phyloP scores from a whole-genome alignment of 2,888 invertebrate genomes.

The Cerastis rubricosa region DNA sequence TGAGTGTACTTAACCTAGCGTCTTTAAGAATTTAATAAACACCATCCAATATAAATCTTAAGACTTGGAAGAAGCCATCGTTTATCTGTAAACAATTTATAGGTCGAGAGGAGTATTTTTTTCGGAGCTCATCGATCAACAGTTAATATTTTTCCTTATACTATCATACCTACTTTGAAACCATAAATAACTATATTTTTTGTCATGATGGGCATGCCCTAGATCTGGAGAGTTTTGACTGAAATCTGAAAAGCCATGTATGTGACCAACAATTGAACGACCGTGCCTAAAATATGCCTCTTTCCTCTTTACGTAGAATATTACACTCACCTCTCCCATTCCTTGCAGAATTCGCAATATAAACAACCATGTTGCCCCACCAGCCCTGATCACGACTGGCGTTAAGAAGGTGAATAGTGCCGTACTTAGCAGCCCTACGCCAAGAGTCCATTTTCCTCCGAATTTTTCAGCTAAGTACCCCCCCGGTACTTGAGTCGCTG shows the following conservation, averaged over 20 bases:
- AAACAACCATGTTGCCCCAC: constrained; percentile 90
- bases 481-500: constrained; percentile 95
- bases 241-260: background rate
- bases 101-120: too few relatives aligned
- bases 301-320: background rate
- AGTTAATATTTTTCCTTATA: background rate
- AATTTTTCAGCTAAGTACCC: constrained; percentile 95
- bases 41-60: too few relatives aligned
- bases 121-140: background rate
- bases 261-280: background rate
- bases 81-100: too few relatives aligned
- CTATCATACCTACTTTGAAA: background rate
- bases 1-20: too few relatives aligned
- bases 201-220: background rate
- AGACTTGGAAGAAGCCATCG: too few relatives aligned
- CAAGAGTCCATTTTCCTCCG: constrained; percentile 96
- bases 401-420: constrained; percentile 95
- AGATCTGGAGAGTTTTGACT: background rate
- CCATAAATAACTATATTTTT: background rate
- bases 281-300: background rate
- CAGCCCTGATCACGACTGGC: constrained; percentile 92
- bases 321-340: constrained; percentile 92
- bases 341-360: constrained; percentile 93
- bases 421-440: constrained; percentile 95
- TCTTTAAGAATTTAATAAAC: too few relatives aligned